Conservation (phyloP, 2,888 invertebrate species). For the Leptinotarsa tumamoca region DNA sequence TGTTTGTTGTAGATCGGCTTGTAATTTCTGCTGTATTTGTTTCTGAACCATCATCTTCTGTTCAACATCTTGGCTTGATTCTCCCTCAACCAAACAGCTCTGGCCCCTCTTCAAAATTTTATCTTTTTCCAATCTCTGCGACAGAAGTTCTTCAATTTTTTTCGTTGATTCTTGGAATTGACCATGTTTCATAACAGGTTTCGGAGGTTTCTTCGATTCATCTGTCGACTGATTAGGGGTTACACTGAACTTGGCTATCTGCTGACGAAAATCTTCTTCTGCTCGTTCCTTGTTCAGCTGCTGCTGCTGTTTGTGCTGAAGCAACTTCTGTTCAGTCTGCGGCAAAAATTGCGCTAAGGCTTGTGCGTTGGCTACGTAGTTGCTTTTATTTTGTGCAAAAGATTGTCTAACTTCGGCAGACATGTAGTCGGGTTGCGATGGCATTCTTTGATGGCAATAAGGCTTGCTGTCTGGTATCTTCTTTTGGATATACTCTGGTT, state of each 20-base stretch:
- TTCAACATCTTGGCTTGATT: conserved; percentile 60
- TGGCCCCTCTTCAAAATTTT: conserved; percentile 57
- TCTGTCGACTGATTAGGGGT: conserved; percentile 52
- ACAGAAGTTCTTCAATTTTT: conserved; percentile 65
- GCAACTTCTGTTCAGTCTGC: conserved; percentile 60
- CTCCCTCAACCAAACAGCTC: conserved; percentile 58
- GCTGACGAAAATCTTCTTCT: conserved; percentile 46
- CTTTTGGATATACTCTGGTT: conserved; percentile 60
- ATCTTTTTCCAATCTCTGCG: conserved; percentile 64
- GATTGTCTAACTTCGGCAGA: conserved; percentile 51
- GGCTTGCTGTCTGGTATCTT: conserved; percentile 53
- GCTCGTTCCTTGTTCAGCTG: conserved; percentile 45
- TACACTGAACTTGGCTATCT: conserved; percentile 44
- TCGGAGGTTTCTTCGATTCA: conserved; percentile 55
- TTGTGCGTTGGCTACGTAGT: conserved; percentile 62
- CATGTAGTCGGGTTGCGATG: conserved; percentile 60
- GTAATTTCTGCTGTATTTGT: conserved; percentile 66
- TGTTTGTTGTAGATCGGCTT: conserved; percentile 67
- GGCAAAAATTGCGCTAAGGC: conserved; percentile 64
- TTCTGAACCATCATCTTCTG: conserved; percentile 65
- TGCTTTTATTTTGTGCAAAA: conserved; percentile 54
- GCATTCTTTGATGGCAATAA: conserved; percentile 59
- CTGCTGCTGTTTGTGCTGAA: conserved; percentile 56
- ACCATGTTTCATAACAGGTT: conserved; percentile 60
- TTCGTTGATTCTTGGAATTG: conserved; percentile 67